These are phyloP conservation scores for Halocaridina rubra DNA, from an alignment of 2,888 invertebrate species.

Conservation along the genomic window DNA sequence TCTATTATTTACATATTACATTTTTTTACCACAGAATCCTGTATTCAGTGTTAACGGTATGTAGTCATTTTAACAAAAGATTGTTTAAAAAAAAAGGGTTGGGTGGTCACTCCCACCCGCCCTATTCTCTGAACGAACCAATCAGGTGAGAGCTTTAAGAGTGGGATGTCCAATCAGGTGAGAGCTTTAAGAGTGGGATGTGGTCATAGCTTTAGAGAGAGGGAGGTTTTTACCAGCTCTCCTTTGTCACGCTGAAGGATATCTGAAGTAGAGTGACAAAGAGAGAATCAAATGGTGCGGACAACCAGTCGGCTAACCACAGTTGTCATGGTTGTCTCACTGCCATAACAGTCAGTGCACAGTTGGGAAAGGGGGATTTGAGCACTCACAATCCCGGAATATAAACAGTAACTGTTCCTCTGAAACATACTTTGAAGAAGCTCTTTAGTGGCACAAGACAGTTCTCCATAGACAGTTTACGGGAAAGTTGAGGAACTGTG, in stretches of 20 bases:
- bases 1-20: not conserved
- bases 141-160: slow-evolving; percentile 16
- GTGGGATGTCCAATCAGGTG: no score
- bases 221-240: no score
- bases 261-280: not conserved
- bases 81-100: not conserved
- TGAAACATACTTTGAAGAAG: no score
- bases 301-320: not conserved
- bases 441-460: no score
- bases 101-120: not conserved
- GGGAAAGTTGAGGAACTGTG: not conserved
- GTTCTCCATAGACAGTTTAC: not conserved
- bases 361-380: slow-evolving; percentile 1
- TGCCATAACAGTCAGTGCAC: not conserved
- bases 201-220: no score
- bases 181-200: no score
- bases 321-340: slow-evolving; percentile 9
- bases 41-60: no score
- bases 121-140: not conserved
- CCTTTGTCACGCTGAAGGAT: not conserved
- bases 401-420: no score
- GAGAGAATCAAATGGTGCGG: not conserved
- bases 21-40: no score
- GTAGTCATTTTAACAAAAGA: no score
- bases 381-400: not conserved